Conservation (phyloP, 2,797 vertebrate species). For the Florisuga fusca region DNA sequence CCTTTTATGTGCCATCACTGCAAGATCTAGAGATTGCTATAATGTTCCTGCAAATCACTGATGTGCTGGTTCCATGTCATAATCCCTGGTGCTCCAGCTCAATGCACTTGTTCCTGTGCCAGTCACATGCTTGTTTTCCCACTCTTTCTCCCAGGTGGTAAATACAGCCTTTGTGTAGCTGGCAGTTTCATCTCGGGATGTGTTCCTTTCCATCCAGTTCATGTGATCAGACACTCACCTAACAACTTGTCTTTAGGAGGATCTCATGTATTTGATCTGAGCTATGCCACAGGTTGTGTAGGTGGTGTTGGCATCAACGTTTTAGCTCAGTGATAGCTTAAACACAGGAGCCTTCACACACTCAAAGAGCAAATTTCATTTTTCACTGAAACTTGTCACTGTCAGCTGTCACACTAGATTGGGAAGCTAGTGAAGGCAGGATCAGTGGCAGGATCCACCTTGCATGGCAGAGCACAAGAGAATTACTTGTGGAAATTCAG, state of each 20-base stretch:
- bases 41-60: not conserved
- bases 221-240: not conserved
- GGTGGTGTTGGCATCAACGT: too few relatives aligned
- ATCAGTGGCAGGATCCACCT: rapidly evolving
- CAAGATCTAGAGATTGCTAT: not conserved
- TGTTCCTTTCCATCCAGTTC: not conserved
- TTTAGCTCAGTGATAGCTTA: not conserved
- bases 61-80: rapidly evolving
- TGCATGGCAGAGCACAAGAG: not conserved
- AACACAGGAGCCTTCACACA: not conserved
- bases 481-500: not conserved
- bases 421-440: not conserved
- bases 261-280: rapidly evolving
- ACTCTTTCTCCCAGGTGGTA: not conserved
- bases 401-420: rapidly evolving
- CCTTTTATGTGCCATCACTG: not conserved
- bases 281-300: not conserved
- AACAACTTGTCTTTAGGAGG: not conserved
- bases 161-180: not conserved
- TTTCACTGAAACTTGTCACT: not conserved
- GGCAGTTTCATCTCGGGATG: rapidly evolving
- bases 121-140: not conserved
- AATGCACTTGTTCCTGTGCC: not conserved
- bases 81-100: not conserved
- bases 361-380: not conserved